These are phyloP conservation scores for Xylota segnis DNA, from an alignment of 2,888 invertebrate genomes.

Conservation along the genomic window DNA sequence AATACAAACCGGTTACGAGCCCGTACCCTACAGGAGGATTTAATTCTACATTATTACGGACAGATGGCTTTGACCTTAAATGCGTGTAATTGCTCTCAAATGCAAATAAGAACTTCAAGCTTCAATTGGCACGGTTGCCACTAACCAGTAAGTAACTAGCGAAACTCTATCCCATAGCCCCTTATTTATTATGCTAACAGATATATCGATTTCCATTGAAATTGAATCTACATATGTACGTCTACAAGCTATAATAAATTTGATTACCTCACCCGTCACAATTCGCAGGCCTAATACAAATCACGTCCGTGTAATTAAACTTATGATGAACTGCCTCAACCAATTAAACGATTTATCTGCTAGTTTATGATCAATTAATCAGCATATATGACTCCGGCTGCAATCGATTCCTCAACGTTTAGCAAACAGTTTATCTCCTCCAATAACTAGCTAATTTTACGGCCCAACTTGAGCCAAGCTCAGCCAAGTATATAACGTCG, in stretches of 20 bases:
- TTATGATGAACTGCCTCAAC: neutral
- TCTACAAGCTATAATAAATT: conserved; percentile 1
- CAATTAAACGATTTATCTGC: conserved; percentile 2
- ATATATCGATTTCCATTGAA: neutral
- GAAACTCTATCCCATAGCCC: neutral
- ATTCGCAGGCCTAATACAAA: neutral
- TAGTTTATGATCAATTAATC: conserved; percentile 13
- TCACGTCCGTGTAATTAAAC: neutral
- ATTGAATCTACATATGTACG: neutral
- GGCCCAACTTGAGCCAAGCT: neutral
- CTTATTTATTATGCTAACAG: neutral
- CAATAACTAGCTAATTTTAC: neutral
- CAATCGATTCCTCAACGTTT: neutral
- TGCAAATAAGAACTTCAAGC: neutral
- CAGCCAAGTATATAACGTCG: neutral
- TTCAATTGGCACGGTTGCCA: neutral
- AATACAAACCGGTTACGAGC: neutral
- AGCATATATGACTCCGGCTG: neutral
- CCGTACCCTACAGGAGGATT: neutral
- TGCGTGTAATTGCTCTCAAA: neutral
- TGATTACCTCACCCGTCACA: neutral
- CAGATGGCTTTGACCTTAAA: neutral
- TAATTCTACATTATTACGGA: neutral
- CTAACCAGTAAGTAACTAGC: neutral
- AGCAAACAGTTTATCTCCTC: neutral